A percentile compares a stretch with the other conserved stretches of the same genome.
Conservation (phyloP, 2,797 vertebrate genomes). For the Neosilurus mollespiculum region DNA sequence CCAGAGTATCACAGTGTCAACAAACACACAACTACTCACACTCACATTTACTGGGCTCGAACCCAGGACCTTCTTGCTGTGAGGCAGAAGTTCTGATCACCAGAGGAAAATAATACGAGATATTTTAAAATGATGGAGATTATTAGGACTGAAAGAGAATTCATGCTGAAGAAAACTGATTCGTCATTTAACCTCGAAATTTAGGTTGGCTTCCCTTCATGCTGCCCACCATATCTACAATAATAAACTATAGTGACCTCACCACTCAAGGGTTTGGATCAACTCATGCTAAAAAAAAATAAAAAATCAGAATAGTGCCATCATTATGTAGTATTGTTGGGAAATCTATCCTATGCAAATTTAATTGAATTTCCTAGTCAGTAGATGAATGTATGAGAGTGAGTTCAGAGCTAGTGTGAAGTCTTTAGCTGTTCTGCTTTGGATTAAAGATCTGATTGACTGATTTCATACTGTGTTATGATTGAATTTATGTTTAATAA, state of each 20-base stretch:
- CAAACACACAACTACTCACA: no score
- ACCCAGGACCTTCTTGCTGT: no score
- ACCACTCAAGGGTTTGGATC: not conserved
- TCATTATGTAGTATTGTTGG: not conserved
- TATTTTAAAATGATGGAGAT: not conserved
- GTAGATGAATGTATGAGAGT: not conserved
- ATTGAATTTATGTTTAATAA: not conserved
- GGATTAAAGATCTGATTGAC: not conserved
- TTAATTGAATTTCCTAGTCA: not conserved
- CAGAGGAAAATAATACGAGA: not conserved
- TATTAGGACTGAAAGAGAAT: not conserved
- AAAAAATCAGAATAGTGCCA: not conserved
- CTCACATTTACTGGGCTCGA: no score
- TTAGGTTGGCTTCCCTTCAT: not conserved
- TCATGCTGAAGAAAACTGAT: not conserved
- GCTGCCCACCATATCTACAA: not conserved
- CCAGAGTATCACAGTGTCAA: no score
- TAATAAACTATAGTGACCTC: not conserved
- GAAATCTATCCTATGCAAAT: not conserved
- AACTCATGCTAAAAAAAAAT: not conserved
- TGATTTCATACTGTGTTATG: not conserved
- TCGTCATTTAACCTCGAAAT: not conserved
- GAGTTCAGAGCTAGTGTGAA: not conserved
- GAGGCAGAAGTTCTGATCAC: no score
- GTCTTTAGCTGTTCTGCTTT: not conserved